These are phyloP conservation scores for Pandion haliaetus DNA, from an alignment of 2,113 vertebrate species.

Conservation along the genomic window DNA sequence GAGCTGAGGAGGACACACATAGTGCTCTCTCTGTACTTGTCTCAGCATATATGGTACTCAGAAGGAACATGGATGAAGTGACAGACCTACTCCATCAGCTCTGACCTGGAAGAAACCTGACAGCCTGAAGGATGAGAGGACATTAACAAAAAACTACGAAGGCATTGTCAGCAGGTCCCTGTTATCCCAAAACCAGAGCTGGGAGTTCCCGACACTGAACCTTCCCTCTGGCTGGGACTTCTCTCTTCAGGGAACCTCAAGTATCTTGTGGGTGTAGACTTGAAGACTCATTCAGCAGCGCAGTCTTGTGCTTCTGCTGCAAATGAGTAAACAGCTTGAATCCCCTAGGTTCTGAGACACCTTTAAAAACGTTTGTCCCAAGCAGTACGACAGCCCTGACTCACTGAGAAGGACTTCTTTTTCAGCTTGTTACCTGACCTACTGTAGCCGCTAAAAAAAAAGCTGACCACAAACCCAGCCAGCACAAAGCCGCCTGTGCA, in stretches of 20 bases:
- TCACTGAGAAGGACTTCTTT: not conserved
- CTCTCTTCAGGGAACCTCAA: not conserved
- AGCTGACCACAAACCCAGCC: not conserved
- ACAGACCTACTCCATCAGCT: not conserved
- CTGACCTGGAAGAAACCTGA: not conserved
- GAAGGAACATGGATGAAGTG: not conserved
- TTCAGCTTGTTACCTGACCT: not conserved
- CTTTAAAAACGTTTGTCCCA: not conserved
- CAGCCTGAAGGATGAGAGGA: not conserved
- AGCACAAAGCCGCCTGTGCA: not conserved
- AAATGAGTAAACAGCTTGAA: not conserved
- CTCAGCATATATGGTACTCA: not conserved
- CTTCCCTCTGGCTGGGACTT: not conserved
- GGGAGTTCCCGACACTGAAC: not conserved
- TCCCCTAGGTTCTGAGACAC: not conserved
- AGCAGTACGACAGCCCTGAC: not conserved
- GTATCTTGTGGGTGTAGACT: rapidly evolving
- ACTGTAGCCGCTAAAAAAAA: not conserved
- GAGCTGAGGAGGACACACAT: not conserved
- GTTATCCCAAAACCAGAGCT: not conserved
- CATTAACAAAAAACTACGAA: not conserved
- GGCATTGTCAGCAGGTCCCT: not conserved
- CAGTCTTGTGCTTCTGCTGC: not conserved
- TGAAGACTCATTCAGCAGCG: not conserved
- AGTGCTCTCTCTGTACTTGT: not conserved